A percentile compares a stretch with the other conserved stretches of the same genome.
Evolutionary conservation across 1,140 invertebrate species (phyloP).

Genomic region (Ooceraea biroi): DNA sequence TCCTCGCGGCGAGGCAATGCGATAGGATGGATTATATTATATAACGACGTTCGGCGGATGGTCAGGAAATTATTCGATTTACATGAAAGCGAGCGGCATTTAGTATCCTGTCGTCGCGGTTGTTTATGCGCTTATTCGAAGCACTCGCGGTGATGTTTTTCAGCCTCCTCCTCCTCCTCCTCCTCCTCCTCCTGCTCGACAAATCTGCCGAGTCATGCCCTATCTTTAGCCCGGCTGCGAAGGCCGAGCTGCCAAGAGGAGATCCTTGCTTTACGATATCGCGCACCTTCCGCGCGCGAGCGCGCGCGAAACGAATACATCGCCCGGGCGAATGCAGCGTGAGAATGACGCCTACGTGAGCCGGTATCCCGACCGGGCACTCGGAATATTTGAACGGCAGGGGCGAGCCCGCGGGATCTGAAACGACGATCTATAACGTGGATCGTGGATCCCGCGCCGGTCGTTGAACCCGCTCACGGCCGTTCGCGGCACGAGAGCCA

Average conservation of each 20-base stretch:
- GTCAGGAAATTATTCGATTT: constrained; percentile 53
- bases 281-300: constrained; percentile 31
- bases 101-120: constrained; percentile 50
- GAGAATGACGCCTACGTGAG: constrained; percentile 59
- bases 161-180: neutral
- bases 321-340: constrained; percentile 47
- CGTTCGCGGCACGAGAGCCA: constrained; percentile 49
- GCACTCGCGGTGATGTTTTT: constrained; percentile 24
- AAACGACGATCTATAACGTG: constrained; percentile 71
- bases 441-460: constrained; percentile 71
- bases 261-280: constrained; percentile 51
- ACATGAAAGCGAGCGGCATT: constrained; percentile 47
- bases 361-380: constrained; percentile 1
- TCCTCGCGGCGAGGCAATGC: constrained; percentile 28
- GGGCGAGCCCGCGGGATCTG: constrained; percentile 67
- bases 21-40: constrained; percentile 48
- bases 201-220: constrained; percentile 48
- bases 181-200: neutral
- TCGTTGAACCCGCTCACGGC: constrained; percentile 72
- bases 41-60: constrained; percentile 21
- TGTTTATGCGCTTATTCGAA: constrained; percentile 41
- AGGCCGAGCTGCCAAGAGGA: constrained; percentile 24
- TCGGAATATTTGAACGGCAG: constrained; percentile 58
- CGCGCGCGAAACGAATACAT: constrained; percentile 50
- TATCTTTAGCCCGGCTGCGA: constrained; percentile 56